phyloP scores from a whole-genome alignment of 2,888 invertebrate species.

The Lottia scabra region DNA sequence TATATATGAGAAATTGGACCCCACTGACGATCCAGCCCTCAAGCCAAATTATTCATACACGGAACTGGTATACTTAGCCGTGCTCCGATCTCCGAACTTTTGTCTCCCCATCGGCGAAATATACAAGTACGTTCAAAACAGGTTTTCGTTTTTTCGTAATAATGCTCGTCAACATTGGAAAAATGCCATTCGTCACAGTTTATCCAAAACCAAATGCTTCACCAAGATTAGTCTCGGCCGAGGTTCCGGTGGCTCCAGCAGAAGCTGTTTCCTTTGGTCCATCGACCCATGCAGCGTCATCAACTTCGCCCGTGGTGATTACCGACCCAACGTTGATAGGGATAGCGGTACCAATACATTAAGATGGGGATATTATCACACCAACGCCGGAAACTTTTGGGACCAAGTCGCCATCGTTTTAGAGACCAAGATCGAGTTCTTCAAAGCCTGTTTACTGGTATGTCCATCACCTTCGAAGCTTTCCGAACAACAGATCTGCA shows the following conservation, averaged over 20 bases:
- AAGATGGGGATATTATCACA: conserved; percentile 41
- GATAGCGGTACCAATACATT: conserved; percentile 47
- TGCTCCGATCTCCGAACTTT: conserved; percentile 48
- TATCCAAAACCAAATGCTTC: conserved; percentile 54
- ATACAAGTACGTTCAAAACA: conserved; percentile 44
- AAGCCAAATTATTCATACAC: conserved; percentile 55
- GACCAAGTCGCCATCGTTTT: conserved; percentile 41
- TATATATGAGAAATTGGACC: conserved; percentile 45
- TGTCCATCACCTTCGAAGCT: conserved; percentile 34
- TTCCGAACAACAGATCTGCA: conserved; percentile 39
- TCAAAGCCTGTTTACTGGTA: conserved; percentile 26
- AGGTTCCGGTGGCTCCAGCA: conserved; percentile 31
- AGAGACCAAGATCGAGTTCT: conserved; percentile 38
- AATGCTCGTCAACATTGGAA: conserved; percentile 48
- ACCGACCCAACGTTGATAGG: conserved; percentile 40
- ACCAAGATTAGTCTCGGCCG: conserved; percentile 46
- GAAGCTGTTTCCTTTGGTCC: conserved; percentile 50
- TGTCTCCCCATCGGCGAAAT: conserved; percentile 49
- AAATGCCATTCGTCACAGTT: conserved; percentile 52
- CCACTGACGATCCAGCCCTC: conserved; percentile 29
- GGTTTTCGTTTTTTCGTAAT: conserved; percentile 45
- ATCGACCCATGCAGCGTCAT: conserved; percentile 45
- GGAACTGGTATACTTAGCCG: conserved; percentile 49
- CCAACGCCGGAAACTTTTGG: conserved; percentile 49
- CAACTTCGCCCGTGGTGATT: conserved; percentile 49